These are phyloP conservation scores for Lycocorax pyrrhopterus DNA, from an alignment of 2,113 vertebrate species.

Conservation along the genomic window DNA sequence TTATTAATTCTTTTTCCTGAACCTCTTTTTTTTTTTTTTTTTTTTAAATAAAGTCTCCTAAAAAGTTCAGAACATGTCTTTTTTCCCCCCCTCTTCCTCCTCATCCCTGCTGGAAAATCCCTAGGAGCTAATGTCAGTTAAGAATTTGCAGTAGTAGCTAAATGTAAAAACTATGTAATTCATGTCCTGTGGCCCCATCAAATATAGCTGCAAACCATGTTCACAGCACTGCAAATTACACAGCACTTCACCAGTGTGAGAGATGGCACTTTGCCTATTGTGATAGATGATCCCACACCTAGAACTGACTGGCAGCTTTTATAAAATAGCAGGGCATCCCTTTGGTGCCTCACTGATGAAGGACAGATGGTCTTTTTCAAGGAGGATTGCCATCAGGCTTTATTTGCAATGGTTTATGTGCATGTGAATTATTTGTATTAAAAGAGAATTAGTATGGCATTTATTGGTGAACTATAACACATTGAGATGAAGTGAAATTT, in stretches of 20 bases:
- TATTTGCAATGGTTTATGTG: not conserved
- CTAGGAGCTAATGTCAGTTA: not conserved
- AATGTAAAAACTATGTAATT: not conserved
- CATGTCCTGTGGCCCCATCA: not conserved
- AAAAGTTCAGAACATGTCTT: not conserved
- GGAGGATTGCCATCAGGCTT: not conserved
- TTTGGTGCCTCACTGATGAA: not conserved
- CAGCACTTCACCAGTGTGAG: not conserved
- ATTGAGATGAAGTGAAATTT: not conserved
- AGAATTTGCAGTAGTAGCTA: not conserved
- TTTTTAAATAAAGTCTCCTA: not conserved
- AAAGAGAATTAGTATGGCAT: not conserved
- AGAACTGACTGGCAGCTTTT: not conserved
- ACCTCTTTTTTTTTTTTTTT: not conserved
- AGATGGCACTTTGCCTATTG: not conserved
- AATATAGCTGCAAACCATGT: not conserved
- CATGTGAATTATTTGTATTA: not conserved
- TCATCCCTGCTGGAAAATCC: not conserved
- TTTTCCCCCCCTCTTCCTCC: not conserved
- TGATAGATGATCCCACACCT: slow-evolving; percentile 11
- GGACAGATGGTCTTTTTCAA: slow-evolving; percentile 29
- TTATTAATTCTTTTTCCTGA: not conserved
- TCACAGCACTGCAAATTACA: not conserved
- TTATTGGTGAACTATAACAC: not conserved
- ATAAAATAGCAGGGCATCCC: not conserved